Base-by-base conservation (phyloP, 2,113 vertebrate species). In the Halcyon malimbica region DNA sequence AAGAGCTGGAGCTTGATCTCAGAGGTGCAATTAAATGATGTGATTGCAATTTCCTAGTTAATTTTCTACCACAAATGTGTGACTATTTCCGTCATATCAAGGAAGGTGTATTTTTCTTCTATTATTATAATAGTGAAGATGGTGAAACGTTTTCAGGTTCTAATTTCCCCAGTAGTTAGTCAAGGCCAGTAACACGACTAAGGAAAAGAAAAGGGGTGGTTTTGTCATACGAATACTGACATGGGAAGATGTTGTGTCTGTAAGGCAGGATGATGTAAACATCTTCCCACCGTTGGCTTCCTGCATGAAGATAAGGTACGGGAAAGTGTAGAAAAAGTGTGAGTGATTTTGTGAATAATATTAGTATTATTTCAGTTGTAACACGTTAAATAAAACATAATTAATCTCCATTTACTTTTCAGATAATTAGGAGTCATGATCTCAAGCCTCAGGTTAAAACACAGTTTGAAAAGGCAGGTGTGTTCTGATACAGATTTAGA, bases 371-470 rank as follows among this genome's bases (percentile, higher is more conserved):
- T 95, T 87, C 62, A 39, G 23, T 25, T 90, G 74, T 54, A 83
- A 50, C 70, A 74, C 31, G 1, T 37, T n/a, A 85, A 93, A 85
- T 93, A 85, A 80, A 80, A 26, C 54, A 6, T 87, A 86, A 92
- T 90, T 86, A 77, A 90, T 75, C 90, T 57, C 75, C 83, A 2
- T 85, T 90, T 83, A 59, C 90, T 65, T 65, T 77, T 76, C 57
- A 77, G 88, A 73, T 94, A 93, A 94, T 88, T 93, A 96, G 92
- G 70, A 93, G 67, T 57, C 63, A 68, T 19, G 79, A 71, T 68
- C 70, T 77, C 41, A 7, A 76, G 56, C 42, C 78, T 51, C 2
- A 3, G 54, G 82, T 91, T 83, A 76, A 80, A 90, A 44, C 26
- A 12, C 67, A 57, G 56, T 85, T 90, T 82, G 70, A 69, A 93